Evolutionary conservation across 2,797 vertebrate species (phyloP), one percentile per base, ranked within the genome.

Genomic region (Lacerta viridis): DNA sequence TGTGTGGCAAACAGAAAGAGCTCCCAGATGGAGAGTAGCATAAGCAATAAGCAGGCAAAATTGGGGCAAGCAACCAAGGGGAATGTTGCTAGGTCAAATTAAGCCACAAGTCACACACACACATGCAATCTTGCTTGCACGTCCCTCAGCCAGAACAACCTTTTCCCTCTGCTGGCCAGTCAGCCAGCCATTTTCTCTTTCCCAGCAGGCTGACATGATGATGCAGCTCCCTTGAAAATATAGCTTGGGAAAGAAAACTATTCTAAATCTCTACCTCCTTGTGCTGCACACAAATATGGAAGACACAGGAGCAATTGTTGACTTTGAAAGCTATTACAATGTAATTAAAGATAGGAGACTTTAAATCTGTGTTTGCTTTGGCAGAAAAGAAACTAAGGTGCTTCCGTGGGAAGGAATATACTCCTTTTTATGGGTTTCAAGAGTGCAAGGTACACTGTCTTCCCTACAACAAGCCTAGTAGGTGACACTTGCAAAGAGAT

Each of bases 361-460:
- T 64, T 72, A 13, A 66, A 85, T 85, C 76, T 64, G 55, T 72
- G n/a, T 89, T 89, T 89, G 59, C 41, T 80, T 80, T 80, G 39
- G 50, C 55, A 85, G 55, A 61, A 39, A 74, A 36, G 20, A 39
- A 75, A 25, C 23, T 68, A 80, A 43, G 15, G n/a, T 71, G 55
- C 29, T 80, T 74, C 68, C 33, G 17, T 20, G 13, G 3, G 7
- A 71, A 25, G 55, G 5, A 27, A 79, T 64, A 74, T 9, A 23
- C 36, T 11, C 61, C 15, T 71, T 71, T 85, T 80, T 61, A 84
- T 80, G 25, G 78, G 5, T 25, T 80, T 79, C 15, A 46, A 64
- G 10, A 85, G 39, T 46, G 59, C 83, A 85, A 64, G 41, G 88
- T 80, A 74, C 68, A 72, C n/a, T 43, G 13, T 59, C 72, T 76